These are phyloP conservation scores for Drosophila lutescens DNA, from an alignment of 2,888 invertebrate species.

Conservation along the genomic window DNA sequence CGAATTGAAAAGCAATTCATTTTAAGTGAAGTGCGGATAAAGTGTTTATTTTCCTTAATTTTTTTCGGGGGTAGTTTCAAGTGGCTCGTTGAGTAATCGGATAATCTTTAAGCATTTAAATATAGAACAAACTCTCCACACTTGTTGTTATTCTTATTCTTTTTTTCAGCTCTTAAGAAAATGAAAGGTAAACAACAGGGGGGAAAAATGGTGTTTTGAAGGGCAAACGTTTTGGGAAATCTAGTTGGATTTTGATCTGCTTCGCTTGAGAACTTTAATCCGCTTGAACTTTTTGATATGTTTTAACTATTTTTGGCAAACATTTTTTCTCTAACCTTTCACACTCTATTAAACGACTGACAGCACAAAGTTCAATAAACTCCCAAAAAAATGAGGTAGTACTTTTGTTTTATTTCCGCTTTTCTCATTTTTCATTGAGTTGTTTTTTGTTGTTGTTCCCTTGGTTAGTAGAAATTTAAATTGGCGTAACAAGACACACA, in stretches of 20 bases:
- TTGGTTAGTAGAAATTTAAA: slow-evolving; percentile 52
- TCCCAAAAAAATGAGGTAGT: slow-evolving; percentile 30
- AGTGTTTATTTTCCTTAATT: slow-evolving; percentile 36
- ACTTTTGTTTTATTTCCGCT: slow-evolving; percentile 62
- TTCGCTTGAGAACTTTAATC: not conserved
- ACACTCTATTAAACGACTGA: slow-evolving; percentile 47
- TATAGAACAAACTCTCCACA: slow-evolving; percentile 20
- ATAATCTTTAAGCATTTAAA: slow-evolving; percentile 20
- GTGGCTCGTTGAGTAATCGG: slow-evolving; percentile 30
- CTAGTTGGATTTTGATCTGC: slow-evolving; percentile 12
- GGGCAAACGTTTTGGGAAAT: slow-evolving; percentile 13
- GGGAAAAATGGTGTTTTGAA: slow-evolving; percentile 6
- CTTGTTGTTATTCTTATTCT: slow-evolving; percentile 8
- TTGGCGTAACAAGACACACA: slow-evolving; percentile 64
- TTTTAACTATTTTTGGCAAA: slow-evolving; percentile 8
- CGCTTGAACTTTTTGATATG: slow-evolving; percentile 3
- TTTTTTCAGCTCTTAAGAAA: not conserved
- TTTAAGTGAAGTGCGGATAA: slow-evolving; percentile 32
- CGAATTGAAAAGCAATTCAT: slow-evolving; percentile 23
- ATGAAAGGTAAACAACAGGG: slow-evolving; percentile 25
- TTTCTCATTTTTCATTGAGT: slow-evolving; percentile 44
- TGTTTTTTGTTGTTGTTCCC: slow-evolving; percentile 6
- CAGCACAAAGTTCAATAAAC: slow-evolving; percentile 68
- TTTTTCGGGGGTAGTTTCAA: slow-evolving; percentile 11
- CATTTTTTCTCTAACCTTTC: slow-evolving; percentile 44